phyloP scores from a whole-genome alignment of 2,888 invertebrate species.

The Tholera decimalis region DNA sequence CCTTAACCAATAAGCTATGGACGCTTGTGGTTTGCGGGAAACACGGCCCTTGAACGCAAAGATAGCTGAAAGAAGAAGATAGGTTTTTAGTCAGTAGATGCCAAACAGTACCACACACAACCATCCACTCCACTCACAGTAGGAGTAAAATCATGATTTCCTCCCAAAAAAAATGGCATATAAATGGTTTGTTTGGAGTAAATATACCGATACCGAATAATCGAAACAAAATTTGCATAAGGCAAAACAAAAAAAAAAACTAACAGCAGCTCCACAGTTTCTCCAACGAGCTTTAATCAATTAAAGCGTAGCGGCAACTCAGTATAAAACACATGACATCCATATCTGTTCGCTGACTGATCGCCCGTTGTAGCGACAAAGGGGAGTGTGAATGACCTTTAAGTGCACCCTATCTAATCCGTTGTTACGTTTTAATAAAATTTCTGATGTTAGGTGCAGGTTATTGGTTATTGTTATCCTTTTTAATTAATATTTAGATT shows the following conservation, averaged over 20 bases:
- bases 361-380: slow-evolving; percentile 70
- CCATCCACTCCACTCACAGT: no score
- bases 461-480: slow-evolving; percentile 35
- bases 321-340: slow-evolving; percentile 73
- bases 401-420: slow-evolving; percentile 60
- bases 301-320: slow-evolving; percentile 72
- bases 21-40: no score
- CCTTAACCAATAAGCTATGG: no score
- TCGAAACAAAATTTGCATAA: background rate
- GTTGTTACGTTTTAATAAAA: slow-evolving; percentile 62
- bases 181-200: no score
- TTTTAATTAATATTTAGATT: slow-evolving; percentile 27
- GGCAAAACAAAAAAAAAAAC: background rate
- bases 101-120: no score
- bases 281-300: slow-evolving; percentile 69
- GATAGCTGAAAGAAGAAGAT: no score
- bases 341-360: slow-evolving; percentile 79
- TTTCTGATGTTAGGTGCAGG: slow-evolving; percentile 29
- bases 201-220: no score
- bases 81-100: no score
- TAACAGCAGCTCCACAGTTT: slow-evolving; percentile 62
- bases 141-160: no score
- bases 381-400: slow-evolving; percentile 66
- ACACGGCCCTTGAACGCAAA: no score
- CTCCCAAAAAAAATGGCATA: no score